phyloP scores from a whole-genome alignment of 1,140 invertebrate genomes.

The Lamellibrachia luymesi region DNA sequence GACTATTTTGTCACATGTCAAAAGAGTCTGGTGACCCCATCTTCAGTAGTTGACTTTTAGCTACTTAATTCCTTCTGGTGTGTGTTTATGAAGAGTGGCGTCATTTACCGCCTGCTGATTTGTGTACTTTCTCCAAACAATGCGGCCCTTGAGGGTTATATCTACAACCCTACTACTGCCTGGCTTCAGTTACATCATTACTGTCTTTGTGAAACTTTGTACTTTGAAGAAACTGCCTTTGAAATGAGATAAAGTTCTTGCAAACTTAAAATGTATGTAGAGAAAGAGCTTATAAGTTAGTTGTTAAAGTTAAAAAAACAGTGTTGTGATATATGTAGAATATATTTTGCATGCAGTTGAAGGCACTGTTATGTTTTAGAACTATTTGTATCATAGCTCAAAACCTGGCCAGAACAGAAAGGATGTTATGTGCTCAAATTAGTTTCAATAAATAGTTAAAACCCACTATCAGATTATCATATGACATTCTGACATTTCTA shows the following conservation, averaged over 20 bases:
- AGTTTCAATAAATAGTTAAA: too few relatives aligned
- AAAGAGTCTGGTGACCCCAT: not conserved
- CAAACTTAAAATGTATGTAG: not conserved
- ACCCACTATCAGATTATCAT: too few relatives aligned
- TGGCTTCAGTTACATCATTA: not conserved
- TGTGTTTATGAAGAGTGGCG: not conserved
- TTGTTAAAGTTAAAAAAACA: not conserved
- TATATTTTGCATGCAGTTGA: not conserved
- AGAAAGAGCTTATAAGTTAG: not conserved
- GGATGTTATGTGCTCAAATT: too few relatives aligned
- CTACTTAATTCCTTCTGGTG: not conserved
- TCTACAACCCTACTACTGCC: not conserved
- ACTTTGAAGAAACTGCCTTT: not conserved
- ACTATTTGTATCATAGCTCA: too few relatives aligned
- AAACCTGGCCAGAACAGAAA: too few relatives aligned
- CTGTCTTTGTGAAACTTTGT: not conserved
- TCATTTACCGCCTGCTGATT: not conserved
- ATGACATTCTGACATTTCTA: too few relatives aligned
- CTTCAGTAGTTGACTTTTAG: not conserved
- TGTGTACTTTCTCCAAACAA: not conserved
- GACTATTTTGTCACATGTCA: not conserved
- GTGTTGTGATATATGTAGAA: not conserved
- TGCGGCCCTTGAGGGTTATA: not conserved
- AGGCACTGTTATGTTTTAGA: too few relatives aligned
- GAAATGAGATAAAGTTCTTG: not conserved